phyloP scores from a whole-genome alignment of 2,888 invertebrate genomes.

The Drosophila fulvimacula region DNA sequence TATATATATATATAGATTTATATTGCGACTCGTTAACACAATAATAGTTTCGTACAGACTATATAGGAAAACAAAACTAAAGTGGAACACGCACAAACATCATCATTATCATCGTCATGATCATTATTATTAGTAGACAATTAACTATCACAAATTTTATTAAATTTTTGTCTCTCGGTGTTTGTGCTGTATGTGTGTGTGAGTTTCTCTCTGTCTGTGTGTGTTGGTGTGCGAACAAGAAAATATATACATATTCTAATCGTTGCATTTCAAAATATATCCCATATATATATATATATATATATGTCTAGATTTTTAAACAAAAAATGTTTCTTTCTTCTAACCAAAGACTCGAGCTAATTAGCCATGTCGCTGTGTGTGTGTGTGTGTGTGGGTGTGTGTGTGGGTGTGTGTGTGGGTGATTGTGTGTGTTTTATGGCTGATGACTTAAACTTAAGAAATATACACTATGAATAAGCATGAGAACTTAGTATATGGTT shows the following conservation, averaged over 20 bases:
- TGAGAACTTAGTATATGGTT: conserved; percentile 34
- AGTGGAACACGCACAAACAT: conserved; percentile 9
- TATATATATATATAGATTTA: conserved; percentile 41
- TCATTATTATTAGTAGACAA: conserved; percentile 42
- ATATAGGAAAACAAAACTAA: conserved; percentile 36
- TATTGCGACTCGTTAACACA: conserved; percentile 44
- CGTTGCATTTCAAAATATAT: conserved; percentile 22
- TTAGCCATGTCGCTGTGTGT: conserved; percentile 30
- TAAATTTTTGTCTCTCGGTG: conserved; percentile 37
- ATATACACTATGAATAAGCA: conserved; percentile 46
- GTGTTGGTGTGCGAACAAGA: conserved; percentile 38
- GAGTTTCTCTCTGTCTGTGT: conserved; percentile 13
- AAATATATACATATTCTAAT: conserved; percentile 44
- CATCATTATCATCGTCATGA: conserved; percentile 12
- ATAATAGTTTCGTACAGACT: conserved; percentile 29
- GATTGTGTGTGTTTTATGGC: not conserved
- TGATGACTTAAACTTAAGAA: conserved; percentile 51
- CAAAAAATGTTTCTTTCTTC: not conserved
- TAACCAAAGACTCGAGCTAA: not conserved
- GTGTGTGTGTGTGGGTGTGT: conserved; percentile 2
- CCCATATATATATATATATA: conserved; percentile 1
- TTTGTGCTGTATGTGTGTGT: conserved; percentile 17
- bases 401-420: not conserved
- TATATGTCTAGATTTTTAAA: conserved; percentile 1
- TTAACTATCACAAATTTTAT: conserved; percentile 71